Base-by-base conservation (phyloP, 1,140 invertebrate species). In the Limonius californicus region DNA sequence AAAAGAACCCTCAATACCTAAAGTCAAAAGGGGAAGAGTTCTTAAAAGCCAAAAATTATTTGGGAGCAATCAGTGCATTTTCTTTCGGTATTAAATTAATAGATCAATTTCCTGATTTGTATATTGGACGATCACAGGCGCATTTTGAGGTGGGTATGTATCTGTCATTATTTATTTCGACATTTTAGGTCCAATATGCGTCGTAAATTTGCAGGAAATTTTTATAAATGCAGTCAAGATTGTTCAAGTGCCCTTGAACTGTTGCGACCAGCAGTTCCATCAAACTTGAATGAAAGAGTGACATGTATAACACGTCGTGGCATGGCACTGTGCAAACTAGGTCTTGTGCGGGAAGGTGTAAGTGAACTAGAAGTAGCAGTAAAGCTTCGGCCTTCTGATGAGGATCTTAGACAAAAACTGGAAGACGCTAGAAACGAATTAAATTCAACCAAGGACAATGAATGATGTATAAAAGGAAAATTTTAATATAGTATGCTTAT, bases 1-100 rank as follows among this genome's bases (percentile, higher is more conserved):
- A 95, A 76, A 85, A 86, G 68, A 88, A 94, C 79, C 90, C 91
- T 2, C 79, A 87, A 58, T 94, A 88, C 85, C 83, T 93, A 39
- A 86, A 89, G 65, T 84, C 88, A 50, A 94, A 94, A 79, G 92
- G 90, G 66, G 85, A 91, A 72, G 83, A 87, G 61, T 91, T 93
- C 70, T 87, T 89, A 73, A 83, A 85, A 63, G 78, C 78, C 61
- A 84, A 85, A 19, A 91, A 94, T 77, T 90, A 86, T 74, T 77
- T 90, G 43, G 89, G 87, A 14, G 91, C 91, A 0, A 82, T 93
- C 8, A 92, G 88, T 74, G 91, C 90, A 12, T 93, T 90, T 69
- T 83, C 83, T 18, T 89, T 89, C 72, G 91, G 88, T 1, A 88
- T 94, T 20, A 85, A 86, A 68, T 76, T 92, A 0, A 87, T 86